A percentile compares a stretch with the other conserved stretches of the same genome.
phyloP scores from a whole-genome alignment of 1,140 invertebrate species.

The Sipha flava region DNA sequence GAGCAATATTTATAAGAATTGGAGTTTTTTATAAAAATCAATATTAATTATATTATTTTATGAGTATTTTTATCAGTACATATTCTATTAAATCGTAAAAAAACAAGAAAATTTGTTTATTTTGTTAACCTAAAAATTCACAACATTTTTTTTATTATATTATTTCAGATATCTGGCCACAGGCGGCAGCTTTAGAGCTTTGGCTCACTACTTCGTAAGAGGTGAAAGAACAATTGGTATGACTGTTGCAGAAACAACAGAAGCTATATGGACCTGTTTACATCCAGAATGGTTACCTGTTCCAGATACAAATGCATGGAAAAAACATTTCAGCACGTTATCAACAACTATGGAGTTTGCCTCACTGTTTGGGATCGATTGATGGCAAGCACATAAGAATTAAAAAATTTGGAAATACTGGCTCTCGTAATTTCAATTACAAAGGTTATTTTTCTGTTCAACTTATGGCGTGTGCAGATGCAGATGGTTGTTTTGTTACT shows the following conservation, averaged over 20 bases:
- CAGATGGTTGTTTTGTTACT: not conserved
- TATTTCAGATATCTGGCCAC: not conserved
- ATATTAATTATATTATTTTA: too few relatives aligned
- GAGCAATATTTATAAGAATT: too few relatives aligned
- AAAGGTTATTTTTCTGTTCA: not conserved
- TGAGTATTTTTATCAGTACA: too few relatives aligned
- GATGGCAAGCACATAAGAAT: constrained; percentile 48
- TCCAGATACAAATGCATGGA: not conserved
- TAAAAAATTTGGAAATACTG: not conserved
- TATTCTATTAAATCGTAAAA: too few relatives aligned
- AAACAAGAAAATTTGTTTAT: too few relatives aligned
- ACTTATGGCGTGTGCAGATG: not conserved
- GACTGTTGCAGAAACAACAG: not conserved
- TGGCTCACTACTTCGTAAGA: not conserved
- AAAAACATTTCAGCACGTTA: not conserved
- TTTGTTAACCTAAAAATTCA: too few relatives aligned
- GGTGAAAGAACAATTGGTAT: not conserved
- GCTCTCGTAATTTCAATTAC: constrained; percentile 40
- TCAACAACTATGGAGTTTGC: not conserved
- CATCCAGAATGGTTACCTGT: not conserved
- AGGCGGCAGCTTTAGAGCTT: not conserved
- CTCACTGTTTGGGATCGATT: not conserved
- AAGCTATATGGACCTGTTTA: not conserved
- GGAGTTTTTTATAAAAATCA: too few relatives aligned
- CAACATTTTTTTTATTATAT: too few relatives aligned